Evolutionary conservation across 2,113 vertebrate genomes (phyloP).

Genomic region (Psophia crepitans): DNA sequence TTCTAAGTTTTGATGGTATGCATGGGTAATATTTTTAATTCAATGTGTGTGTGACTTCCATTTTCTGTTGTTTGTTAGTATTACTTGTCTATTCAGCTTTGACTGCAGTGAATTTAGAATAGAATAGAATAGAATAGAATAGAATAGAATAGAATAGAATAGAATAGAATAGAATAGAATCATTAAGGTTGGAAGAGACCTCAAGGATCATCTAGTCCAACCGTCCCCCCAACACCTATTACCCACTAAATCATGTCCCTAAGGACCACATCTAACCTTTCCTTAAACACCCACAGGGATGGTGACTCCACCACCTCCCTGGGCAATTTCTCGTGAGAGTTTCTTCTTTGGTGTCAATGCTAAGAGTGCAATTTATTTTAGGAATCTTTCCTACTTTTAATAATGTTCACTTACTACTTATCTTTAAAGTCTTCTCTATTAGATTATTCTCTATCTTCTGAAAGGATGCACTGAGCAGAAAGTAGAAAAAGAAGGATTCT

Average conservation of each 20-base stretch:
- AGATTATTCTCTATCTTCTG: not conserved
- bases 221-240: no score
- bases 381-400: not conserved
- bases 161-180: no score
- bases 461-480: not conserved
- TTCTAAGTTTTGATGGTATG: not conserved
- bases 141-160: no score
- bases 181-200: no score
- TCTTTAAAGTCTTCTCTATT: not conserved
- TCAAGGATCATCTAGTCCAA: no score
- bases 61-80: not conserved
- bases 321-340: not conserved
- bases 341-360: not conserved
- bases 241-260: no score
- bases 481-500: not conserved
- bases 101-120: not conserved
- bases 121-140: no score
- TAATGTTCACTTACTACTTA: not conserved
- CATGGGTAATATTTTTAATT: not conserved
- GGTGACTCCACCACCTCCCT: no score
- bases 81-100: not conserved
- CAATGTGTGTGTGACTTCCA: not conserved
- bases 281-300: no score
- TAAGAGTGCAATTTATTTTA: not conserved
- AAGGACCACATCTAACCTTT: no score